phyloP scores from a whole-genome alignment of 1,140 invertebrate species.

The Drosophila tristis region DNA sequence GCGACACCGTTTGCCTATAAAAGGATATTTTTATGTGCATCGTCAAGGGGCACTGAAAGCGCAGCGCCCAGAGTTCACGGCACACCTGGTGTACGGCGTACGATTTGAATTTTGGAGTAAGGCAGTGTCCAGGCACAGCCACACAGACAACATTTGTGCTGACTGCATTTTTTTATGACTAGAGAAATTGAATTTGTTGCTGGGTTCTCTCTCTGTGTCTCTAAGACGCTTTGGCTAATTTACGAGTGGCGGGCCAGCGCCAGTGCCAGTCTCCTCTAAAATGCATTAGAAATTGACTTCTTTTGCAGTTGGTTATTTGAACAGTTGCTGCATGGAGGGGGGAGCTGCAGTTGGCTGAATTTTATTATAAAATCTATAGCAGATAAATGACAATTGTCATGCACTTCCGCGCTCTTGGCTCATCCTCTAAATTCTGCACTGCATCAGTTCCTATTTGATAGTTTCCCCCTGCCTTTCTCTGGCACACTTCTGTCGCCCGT shows the following conservation, averaged over 20 bases:
- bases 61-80: slow-evolving; percentile 22
- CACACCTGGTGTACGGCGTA: slow-evolving; percentile 52
- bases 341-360: no score
- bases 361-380: neutral
- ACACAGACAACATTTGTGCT: slow-evolving; percentile 47
- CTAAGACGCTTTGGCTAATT: slow-evolving; percentile 36
- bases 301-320: no score
- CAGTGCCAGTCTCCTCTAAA: neutral
- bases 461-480: slow-evolving; percentile 18
- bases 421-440: neutral
- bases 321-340: neutral
- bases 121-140: neutral
- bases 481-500: slow-evolving; percentile 60
- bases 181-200: slow-evolving; percentile 23
- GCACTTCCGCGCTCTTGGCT: neutral
- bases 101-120: slow-evolving; percentile 62
- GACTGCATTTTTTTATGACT: slow-evolving; percentile 56
- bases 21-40: slow-evolving; percentile 77
- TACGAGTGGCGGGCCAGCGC: slow-evolving; percentile 26
- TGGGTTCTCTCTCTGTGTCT: neutral
- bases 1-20: slow-evolving; percentile 62
- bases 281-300: slow-evolving; percentile 11
- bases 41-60: slow-evolving; percentile 18
- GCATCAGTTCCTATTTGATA: slow-evolving; percentile 20
- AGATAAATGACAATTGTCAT: neutral